Evolutionary conservation across 2,113 vertebrate genomes (phyloP), one percentile per base, ranked within the genome.

Genomic region (Bostrychus sinensis): DNA sequence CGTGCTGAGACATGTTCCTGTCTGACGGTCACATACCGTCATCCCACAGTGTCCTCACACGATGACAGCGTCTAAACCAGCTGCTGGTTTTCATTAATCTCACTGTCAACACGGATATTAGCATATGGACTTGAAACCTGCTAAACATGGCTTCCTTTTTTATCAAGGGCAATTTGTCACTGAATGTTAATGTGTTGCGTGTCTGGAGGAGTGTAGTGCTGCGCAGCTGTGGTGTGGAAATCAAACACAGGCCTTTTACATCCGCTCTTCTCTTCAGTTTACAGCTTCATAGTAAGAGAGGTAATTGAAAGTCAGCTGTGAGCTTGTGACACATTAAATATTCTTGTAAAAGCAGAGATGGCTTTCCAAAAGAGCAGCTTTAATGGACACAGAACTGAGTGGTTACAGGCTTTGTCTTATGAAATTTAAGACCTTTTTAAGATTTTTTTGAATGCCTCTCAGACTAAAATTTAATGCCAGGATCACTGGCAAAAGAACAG

Each of bases 1-100:
- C 59, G 26, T 53, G 66, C 32, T 58, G 46, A 1, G 30, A 72
- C 76, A 60, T 0, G 72, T 68, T 57, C 11, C 2, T 14, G 17
- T 41, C 25, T 67, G 38, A 20, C 26, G 4, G 48, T 62, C 46
- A 22, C 10, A 56, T 36, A 28, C 34, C 38, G 14, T 6, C 11
- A 32, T 43, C 46, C 30, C 28, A 61, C 16, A 65, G 17, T 30
- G 25, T 13, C 14, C 37, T 41, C 3, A 38, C 16, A 10, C 0
- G 5, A 6, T 17, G 23, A 70, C 54, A 14, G 12, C 45, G 22
- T 63, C 39, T 60, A 19, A 69, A 38, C 23, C 30, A 34, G 25
- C 37, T 60, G 42, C 36, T 62, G 17, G 7, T 71, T 72, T 76
- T n/a, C 34, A 20, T 55, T 55, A 12, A 55, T 54, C 28, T 55